Conservation (phyloP, 2,888 invertebrate species). For the Acleris laterana region DNA sequence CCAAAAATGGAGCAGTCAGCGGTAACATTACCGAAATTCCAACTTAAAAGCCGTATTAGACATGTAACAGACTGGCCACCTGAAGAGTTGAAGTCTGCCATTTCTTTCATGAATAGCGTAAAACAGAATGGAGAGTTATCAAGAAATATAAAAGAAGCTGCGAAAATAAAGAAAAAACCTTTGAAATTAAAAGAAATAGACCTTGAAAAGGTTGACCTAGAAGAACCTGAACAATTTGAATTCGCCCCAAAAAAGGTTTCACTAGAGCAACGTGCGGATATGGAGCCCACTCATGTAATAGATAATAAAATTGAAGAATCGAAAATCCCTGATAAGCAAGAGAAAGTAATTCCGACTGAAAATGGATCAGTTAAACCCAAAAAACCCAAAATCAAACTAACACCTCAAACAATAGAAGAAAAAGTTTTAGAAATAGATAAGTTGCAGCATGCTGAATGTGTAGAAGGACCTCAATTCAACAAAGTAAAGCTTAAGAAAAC, state of each 20-base stretch:
- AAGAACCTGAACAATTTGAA: slow-evolving; percentile 70
- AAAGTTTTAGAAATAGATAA: slow-evolving; percentile 86
- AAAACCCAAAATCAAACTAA: slow-evolving; percentile 61
- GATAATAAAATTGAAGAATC: slow-evolving; percentile 38
- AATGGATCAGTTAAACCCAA: slow-evolving; percentile 32
- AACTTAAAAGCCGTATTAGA: slow-evolving; percentile 89
- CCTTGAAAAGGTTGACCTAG: slow-evolving; percentile 81
- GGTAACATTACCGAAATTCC: slow-evolving; percentile 85
- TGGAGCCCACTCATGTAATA: slow-evolving; percentile 53
- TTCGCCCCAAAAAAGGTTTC: slow-evolving; percentile 39
- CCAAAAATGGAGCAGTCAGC: slow-evolving; percentile 73
- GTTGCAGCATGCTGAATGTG: slow-evolving; percentile 85
- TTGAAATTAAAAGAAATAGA: slow-evolving; percentile 75
- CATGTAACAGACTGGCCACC: slow-evolving; percentile 86
- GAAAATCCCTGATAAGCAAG: slow-evolving; percentile 32
- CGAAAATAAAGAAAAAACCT: slow-evolving; percentile 85
- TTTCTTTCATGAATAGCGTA: slow-evolving; percentile 81
- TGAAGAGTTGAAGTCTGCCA: slow-evolving; percentile 75
- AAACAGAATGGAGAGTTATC: slow-evolving; percentile 87
- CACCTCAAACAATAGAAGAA: slow-evolving; percentile 86
- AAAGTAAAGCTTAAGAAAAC: slow-evolving; percentile 89
- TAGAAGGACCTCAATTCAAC: slow-evolving; percentile 86
- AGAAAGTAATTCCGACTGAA: slow-evolving; percentile 53
- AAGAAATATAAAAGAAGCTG: slow-evolving; percentile 88
- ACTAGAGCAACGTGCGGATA: slow-evolving; percentile 14